Percentiles rank a stretch among this genome's conserved stretches.
Conservation (phyloP, 53 echinoderm and acorn worm genomes). For the Patiria pectinifera region DNA sequence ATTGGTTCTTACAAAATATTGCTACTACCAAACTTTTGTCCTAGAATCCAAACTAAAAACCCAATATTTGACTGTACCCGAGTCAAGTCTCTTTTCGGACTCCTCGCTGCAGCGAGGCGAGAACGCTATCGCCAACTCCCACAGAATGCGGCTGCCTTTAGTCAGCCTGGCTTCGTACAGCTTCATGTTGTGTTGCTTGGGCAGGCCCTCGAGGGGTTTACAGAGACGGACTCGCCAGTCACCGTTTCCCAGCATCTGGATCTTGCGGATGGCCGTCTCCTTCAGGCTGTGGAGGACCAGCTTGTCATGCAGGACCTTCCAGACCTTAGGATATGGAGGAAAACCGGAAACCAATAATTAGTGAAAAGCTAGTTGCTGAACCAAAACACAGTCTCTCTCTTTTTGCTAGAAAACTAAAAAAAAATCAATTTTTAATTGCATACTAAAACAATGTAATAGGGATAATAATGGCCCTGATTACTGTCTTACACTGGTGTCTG, state of each 20-base stretch:
- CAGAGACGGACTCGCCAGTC: slow-evolving; percentile 56
- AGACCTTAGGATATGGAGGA: slow-evolving; percentile 29
- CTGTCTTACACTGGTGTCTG: no score
- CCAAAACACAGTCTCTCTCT: background rate
- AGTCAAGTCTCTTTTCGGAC: slow-evolving; percentile 60
- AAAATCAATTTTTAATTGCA: no score
- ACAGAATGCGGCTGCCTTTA: slow-evolving; percentile 67
- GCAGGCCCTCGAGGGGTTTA: slow-evolving; percentile 55
- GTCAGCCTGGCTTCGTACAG: slow-evolving; percentile 71
- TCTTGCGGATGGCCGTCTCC: slow-evolving; percentile 61
- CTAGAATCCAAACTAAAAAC: background rate
- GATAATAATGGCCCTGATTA: no score
- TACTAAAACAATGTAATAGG: no score
- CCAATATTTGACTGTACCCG: slow-evolving; percentile 20
- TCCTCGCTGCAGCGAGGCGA: slow-evolving; percentile 71
- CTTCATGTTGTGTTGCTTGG: slow-evolving; percentile 64
- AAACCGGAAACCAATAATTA: background rate
- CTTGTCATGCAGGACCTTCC: slow-evolving; percentile 70
- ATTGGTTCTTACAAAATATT: background rate
- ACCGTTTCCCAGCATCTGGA: slow-evolving; percentile 67
- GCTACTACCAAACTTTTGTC: no score
- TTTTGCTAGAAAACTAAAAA: no score
- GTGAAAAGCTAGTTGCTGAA: background rate
- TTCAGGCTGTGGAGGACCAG: slow-evolving; percentile 61
- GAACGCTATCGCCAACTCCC: slow-evolving; percentile 76